Evolutionary conservation across 2,113 vertebrate genomes (phyloP).

Genomic region (human): GRCh38 chr2:73912501-73913000

Average conservation of each 20-base stretch:
- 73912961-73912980: no score
- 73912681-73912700: background rate
- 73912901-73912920: no score
- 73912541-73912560: background rate
- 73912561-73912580: conserved; percentile 1
- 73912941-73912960: no score
- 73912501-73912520: background rate
- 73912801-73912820: background rate
- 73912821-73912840: background rate
- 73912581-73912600: background rate
- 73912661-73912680: background rate
- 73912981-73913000: no score
- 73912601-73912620: background rate
- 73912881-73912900: background rate
- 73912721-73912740: conserved; percentile 4
- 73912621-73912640: background rate
- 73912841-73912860: background rate
- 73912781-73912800: conserved; percentile 5
- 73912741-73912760: background rate
- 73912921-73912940: no score
- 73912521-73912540: background rate
- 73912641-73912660: background rate
- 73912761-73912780: conserved; percentile 31
- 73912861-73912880: background rate
- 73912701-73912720: background rate